Evolutionary conservation across 1,140 invertebrate genomes (phyloP).

Genomic region (Sycophila sp.): DNA sequence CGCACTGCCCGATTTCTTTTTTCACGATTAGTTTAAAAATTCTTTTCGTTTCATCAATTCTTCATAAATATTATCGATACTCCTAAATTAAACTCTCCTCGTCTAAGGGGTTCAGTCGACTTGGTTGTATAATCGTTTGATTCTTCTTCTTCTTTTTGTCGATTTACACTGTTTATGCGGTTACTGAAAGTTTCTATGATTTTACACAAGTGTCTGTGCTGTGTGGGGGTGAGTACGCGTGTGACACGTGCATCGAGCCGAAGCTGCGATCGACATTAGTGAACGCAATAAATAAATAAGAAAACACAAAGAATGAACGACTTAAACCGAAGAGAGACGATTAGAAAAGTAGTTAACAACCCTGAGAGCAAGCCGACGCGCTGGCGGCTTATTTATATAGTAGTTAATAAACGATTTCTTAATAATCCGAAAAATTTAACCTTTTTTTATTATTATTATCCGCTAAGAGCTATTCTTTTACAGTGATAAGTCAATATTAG

Average conservation of each 20-base stretch:
- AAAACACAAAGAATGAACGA: constrained; percentile 35
- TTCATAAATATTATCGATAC: constrained; percentile 30
- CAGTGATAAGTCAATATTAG: constrained; percentile 54
- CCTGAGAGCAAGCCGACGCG: constrained; percentile 56
- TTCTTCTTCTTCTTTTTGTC: too few relatives aligned
- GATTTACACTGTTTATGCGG: constrained; percentile 8
- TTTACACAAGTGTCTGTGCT: too few relatives aligned
- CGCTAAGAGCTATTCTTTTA: constrained; percentile 58
- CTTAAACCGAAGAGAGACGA: constrained; percentile 40
- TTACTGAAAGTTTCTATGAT: too few relatives aligned
- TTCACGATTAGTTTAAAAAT: too few relatives aligned
- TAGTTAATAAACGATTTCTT: constrained; percentile 41
- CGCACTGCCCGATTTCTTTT: constrained; percentile 20
- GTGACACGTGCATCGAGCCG: constrained; percentile 8
- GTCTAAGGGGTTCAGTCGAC: constrained; percentile 25
- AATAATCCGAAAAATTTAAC: constrained; percentile 35
- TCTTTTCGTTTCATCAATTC: constrained; percentile 9
- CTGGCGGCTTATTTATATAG: constrained; percentile 51
- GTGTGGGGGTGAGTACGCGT: too few relatives aligned
- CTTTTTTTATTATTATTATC: too few relatives aligned
- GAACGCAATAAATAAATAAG: too few relatives aligned
- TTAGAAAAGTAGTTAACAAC: constrained; percentile 56
- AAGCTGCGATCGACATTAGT: background rate
- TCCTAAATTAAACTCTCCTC: constrained; percentile 39
- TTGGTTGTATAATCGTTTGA: constrained; percentile 21